Conservation (phyloP, 1,140 invertebrate species). For the Harpegnathos saltator region DNA sequence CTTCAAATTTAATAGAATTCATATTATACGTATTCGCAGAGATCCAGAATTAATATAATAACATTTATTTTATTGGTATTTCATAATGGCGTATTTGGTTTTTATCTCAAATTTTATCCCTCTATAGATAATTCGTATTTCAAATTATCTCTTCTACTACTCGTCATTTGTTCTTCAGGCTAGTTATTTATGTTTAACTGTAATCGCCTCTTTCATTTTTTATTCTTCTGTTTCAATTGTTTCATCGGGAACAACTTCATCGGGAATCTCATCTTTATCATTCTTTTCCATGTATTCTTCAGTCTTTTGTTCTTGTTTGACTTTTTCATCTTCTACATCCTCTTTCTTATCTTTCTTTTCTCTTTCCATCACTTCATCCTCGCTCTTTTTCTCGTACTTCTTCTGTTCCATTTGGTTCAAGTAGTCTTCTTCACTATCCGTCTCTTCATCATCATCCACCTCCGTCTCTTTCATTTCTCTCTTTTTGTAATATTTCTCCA, state of each 20-base stretch:
- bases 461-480: conserved; percentile 50
- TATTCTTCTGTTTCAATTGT: background rate
- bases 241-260: conserved; percentile 5
- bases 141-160: no score
- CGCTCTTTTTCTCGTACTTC: background rate
- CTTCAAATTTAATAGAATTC: no score
- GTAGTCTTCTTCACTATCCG: background rate
- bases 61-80: no score
- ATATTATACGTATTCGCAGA: no score
- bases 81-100: no score
- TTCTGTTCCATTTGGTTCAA: background rate
- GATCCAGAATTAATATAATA: no score
- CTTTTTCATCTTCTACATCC: conserved; percentile 16
- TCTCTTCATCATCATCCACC: background rate
- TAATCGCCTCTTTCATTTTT: conserved; percentile 7
- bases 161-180: no score
- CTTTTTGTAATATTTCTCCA: conserved; percentile 67
- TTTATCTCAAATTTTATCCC: no score
- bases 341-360: background rate
- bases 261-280: conserved; percentile 12
- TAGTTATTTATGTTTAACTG: no score
- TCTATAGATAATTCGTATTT: no score
- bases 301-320: background rate
- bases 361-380: background rate
- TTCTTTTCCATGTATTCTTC: conserved; percentile 29